Conservation (phyloP, 1,140 invertebrate genomes). For the Portunus trituberculatus region DNA sequence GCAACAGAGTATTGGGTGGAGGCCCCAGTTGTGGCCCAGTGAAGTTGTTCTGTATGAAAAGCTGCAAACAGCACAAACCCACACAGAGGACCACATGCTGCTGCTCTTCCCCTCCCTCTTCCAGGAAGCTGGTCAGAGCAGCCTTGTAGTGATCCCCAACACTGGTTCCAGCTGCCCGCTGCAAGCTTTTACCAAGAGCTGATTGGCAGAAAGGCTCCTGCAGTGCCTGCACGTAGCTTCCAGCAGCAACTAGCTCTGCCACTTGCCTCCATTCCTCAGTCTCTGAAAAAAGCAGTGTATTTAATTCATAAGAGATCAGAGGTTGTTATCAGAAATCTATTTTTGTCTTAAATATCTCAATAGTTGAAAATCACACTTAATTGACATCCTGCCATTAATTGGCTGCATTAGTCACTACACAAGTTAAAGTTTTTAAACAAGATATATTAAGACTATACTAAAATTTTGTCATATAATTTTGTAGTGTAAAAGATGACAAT, state of each 20-base stretch:
- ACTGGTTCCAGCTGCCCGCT: neutral
- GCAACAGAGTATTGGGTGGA: conserved; percentile 66
- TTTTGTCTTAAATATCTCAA: neutral
- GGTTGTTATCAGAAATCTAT: neutral
- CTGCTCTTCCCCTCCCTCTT: conserved; percentile 33
- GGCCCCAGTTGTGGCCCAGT: conserved; percentile 84
- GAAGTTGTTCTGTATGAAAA: conserved; percentile 91
- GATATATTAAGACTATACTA: no score
- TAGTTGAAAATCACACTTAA: neutral
- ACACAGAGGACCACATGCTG: conserved; percentile 80
- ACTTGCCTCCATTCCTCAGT: conserved; percentile 14
- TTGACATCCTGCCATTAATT: neutral
- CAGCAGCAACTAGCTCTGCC: conserved; percentile 54
- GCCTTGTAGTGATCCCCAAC: conserved; percentile 53
- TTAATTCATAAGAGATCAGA: neutral
- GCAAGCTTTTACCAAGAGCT: conserved; percentile 27
- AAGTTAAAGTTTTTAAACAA: neutral
- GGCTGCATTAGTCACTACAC: neutral
- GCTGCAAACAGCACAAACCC: conserved; percentile 85
- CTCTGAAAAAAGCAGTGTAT: neutral
- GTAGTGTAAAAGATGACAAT: no score
- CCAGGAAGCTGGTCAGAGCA: neutral
- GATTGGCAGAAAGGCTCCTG: conserved; percentile 60
- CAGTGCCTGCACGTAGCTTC: conserved; percentile 72
- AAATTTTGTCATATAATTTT: no score